phyloP scores from a whole-genome alignment of 2,797 vertebrate genomes.

The Oreortyx pictus region DNA sequence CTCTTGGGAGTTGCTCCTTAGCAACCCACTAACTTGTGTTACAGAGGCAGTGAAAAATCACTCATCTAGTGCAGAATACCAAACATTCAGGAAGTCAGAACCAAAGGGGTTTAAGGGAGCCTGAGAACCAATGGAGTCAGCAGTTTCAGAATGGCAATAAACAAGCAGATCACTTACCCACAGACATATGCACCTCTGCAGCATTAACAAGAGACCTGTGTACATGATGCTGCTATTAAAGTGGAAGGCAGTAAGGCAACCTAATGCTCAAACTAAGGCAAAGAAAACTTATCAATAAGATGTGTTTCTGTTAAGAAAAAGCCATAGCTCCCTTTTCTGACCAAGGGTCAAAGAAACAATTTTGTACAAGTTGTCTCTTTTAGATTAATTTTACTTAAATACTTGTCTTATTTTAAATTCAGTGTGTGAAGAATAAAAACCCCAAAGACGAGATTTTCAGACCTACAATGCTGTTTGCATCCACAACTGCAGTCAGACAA shows the following conservation, averaged over 20 bases:
- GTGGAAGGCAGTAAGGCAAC: not conserved
- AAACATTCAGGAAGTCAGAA: not conserved
- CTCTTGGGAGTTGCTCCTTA: constrained; percentile 31
- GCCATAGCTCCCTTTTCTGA: not conserved
- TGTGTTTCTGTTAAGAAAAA: not conserved
- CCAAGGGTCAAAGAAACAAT: not conserved
- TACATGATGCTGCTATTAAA: not conserved
- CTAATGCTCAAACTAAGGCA: not conserved
- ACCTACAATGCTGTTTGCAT: not conserved
- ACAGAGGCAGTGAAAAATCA: not conserved
- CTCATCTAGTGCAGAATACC: not conserved
- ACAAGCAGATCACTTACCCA: constrained; percentile 6
- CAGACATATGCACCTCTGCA: not conserved
- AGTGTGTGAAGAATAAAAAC: not conserved
- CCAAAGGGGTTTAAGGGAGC: not conserved
- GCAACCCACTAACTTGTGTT: constrained; percentile 25
- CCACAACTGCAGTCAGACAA: not conserved
- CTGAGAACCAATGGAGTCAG: not conserved
- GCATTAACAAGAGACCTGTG: not conserved
- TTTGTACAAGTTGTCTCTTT: not conserved
- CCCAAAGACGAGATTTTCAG: not conserved
- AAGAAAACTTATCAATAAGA: not conserved
- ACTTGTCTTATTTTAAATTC: not conserved
- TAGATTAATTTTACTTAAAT: not conserved
- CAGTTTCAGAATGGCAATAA: constrained; percentile 26